Percentiles rank a stretch among this genome's conserved stretches.
phyloP scores from a whole-genome alignment of 2,113 vertebrate genomes.

The Cyanistes caeruleus region DNA sequence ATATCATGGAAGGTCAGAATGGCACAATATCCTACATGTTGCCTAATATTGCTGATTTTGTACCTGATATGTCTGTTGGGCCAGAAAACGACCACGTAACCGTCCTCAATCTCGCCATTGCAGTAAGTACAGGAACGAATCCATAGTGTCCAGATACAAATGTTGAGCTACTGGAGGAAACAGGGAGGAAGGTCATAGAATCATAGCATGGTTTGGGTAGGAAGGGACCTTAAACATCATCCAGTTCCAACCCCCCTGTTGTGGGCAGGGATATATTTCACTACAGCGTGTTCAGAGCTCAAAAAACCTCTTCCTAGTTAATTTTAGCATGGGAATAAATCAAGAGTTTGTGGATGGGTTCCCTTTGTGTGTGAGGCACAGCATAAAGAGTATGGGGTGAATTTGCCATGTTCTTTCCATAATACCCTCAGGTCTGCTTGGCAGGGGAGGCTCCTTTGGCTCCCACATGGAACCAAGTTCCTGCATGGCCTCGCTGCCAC shows the following conservation, averaged over 20 bases:
- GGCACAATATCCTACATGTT: conserved; percentile 81
- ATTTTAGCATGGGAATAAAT: background rate
- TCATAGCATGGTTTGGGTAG: background rate
- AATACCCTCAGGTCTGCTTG: background rate
- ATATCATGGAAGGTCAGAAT: conserved; percentile 74
- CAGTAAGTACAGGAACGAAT: conserved; percentile 78
- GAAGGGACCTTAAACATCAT: background rate
- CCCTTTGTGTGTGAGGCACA: background rate
- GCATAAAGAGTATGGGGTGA: background rate
- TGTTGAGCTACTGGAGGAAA: background rate
- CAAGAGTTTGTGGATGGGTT: background rate
- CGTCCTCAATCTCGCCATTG: conserved; percentile 87
- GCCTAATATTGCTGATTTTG: conserved; percentile 81
- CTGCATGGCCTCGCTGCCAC: background rate
- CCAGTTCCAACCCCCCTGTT: background rate
- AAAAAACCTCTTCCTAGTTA: background rate
- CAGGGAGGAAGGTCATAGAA: background rate
- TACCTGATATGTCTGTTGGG: conserved; percentile 83
- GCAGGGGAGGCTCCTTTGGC: background rate
- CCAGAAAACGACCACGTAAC: conserved; percentile 84
- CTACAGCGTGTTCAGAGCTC: background rate
- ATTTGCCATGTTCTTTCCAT: background rate
- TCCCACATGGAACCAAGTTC: background rate
- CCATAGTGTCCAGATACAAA: background rate
- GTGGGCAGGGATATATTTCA: background rate